Conservation (phyloP, 2,113 vertebrate genomes). For the Atrichornis clamosus region DNA sequence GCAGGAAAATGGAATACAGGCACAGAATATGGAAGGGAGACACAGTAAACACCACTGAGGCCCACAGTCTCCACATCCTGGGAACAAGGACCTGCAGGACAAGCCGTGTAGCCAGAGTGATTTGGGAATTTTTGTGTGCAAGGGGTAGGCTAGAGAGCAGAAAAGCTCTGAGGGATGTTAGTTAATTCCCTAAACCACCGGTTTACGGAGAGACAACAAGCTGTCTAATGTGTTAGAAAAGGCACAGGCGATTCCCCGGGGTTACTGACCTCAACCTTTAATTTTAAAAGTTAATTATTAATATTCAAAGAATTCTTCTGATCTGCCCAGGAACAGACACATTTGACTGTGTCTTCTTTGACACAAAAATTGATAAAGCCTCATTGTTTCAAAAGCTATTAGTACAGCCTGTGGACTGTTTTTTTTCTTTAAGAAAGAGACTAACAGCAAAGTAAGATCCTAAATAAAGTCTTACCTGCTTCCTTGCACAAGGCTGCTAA, state of each 20-base stretch:
- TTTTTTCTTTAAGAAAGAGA: not conserved
- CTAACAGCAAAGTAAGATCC: not conserved
- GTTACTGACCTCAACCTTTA: not conserved
- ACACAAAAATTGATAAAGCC: not conserved
- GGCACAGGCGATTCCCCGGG: not conserved
- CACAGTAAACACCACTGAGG: not conserved
- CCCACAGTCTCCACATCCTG: not conserved
- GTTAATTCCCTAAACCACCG: not conserved
- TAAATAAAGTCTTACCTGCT: slow-evolving; percentile 79
- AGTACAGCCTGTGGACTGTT: not conserved
- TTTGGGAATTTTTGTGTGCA: not conserved
- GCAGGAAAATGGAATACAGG: not conserved
- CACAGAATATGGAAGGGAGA: not conserved
- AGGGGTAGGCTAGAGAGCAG: not conserved
- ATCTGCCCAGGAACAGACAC: not conserved
- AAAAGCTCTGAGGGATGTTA: not conserved
- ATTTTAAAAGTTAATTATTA: not conserved
- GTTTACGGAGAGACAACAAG: not conserved
- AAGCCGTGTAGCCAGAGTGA: not conserved
- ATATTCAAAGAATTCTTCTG: not conserved
- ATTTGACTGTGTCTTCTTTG: not conserved
- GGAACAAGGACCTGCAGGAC: not conserved
- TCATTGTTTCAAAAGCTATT: not conserved
- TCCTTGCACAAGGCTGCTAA: slow-evolving; percentile 92
- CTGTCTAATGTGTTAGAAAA: not conserved